These are phyloP conservation scores for Drosophila cracens DNA, from an alignment of 2,888 invertebrate species.

Conservation along the genomic window DNA sequence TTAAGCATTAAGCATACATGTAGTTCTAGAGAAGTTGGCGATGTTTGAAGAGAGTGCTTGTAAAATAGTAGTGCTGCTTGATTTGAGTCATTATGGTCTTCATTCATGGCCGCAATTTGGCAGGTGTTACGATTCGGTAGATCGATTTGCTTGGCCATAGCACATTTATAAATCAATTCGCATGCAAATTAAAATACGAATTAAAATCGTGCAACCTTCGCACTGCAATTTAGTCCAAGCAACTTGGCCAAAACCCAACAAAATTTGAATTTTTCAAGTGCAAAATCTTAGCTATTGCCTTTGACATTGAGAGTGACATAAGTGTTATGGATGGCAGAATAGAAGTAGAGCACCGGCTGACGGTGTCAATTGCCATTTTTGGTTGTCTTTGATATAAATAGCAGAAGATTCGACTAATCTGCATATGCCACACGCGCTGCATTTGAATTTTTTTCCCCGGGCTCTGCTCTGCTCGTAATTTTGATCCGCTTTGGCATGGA, in stretches of 20 bases:
- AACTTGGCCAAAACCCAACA: slow-evolving; percentile 5
- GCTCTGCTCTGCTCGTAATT: not conserved
- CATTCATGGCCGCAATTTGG: slow-evolving; percentile 47
- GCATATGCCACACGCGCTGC: slow-evolving; percentile 38
- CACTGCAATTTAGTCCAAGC: slow-evolving; percentile 46
- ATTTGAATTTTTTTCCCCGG: slow-evolving; percentile 64
- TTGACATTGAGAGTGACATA: slow-evolving; percentile 43
- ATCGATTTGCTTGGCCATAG: slow-evolving; percentile 19
- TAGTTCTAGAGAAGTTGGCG: slow-evolving; percentile 25
- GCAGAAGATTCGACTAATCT: slow-evolving; percentile 40
- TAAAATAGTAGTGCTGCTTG: slow-evolving; percentile 9
- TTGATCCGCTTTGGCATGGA: slow-evolving; percentile 2
- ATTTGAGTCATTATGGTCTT: slow-evolving; percentile 17
- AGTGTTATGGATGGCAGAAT: slow-evolving; percentile 9
- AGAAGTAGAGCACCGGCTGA: slow-evolving; percentile 35
- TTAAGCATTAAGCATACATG: slow-evolving; percentile 5
- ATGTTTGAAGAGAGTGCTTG: slow-evolving; percentile 10
- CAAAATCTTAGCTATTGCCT: slow-evolving; percentile 13
- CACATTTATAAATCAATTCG: slow-evolving; percentile 50
- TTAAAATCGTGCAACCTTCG: slow-evolving; percentile 60
- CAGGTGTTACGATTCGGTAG: slow-evolving; percentile 38
- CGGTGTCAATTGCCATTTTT: slow-evolving; percentile 42
- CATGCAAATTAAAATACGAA: slow-evolving; percentile 54
- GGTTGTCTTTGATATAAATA: slow-evolving; percentile 28
- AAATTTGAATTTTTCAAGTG: slow-evolving; percentile 27